Conservation (phyloP, 2,888 invertebrate species). For the Dichetophora obliterata region DNA sequence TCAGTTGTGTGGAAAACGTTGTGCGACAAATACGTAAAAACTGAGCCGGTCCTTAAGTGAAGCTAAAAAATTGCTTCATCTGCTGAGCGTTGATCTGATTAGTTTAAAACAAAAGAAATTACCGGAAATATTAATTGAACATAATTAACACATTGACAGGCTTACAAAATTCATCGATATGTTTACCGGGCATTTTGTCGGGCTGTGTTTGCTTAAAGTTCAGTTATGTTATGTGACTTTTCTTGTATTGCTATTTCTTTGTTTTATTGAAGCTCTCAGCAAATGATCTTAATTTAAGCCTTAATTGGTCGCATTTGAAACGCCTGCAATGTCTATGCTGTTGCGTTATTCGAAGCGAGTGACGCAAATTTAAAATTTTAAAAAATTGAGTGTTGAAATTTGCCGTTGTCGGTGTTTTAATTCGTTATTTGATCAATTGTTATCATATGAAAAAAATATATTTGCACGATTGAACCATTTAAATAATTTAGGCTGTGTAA, state of each 20-base stretch:
- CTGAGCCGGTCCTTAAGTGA: neutral
- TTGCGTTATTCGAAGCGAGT: neutral
- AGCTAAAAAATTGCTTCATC: neutral
- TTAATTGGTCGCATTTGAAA: neutral
- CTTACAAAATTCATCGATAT: constrained; percentile 5
- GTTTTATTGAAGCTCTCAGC: neutral
- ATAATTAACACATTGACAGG: neutral
- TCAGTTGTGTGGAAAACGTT: constrained; percentile 56
- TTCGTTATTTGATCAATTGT: neutral
- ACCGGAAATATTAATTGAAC: constrained; percentile 25
- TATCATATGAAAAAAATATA: neutral
- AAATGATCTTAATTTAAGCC: neutral
- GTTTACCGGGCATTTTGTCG: neutral
- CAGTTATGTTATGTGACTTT: neutral
- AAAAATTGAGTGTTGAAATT: neutral
- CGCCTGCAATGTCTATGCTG: neutral
- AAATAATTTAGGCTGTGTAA: too few relatives aligned
- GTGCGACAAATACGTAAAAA: constrained; percentile 42
- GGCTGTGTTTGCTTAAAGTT: neutral
- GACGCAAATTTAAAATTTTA: neutral
- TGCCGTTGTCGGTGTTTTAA: too few relatives aligned
- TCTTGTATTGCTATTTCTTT: too few relatives aligned
- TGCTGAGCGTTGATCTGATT: neutral
- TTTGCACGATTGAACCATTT: neutral
- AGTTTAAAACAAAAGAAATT: constrained; percentile 21